Base-by-base conservation (phyloP, 2,113 vertebrate species). In the Caracal caracal region DNA sequence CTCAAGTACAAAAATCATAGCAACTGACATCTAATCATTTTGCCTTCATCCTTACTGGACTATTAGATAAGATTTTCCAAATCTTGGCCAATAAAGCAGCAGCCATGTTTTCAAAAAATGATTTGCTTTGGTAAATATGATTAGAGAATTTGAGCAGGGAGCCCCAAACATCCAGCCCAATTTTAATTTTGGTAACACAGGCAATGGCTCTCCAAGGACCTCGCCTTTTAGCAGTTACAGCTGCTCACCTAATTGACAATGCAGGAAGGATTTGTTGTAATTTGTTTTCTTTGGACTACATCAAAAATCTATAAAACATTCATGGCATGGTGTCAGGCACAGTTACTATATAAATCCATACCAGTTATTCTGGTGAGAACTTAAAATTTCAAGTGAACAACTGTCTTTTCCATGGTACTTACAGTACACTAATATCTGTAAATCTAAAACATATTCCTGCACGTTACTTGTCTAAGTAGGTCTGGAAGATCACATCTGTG, bases 281-380 rank as follows among this genome's bases (percentile, higher is more conserved):
- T 96, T 98, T 97, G 87, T 86, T 98, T 96, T 93, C 93, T 96
- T 97, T 98, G 97, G 86, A 79, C 93, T 95, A 82, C 83, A 93
- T 83, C 76, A 96, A 87, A 95, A 97, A 97, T 93, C 96, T 93
- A 71, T 70, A 89, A 97, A 98, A 94, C 89, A 84, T 97, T 95
- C 85, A 94, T 90, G 8, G 6, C 70, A 53, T 24, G 51, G 90
- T 96, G 92, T 94, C 53, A 84, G 56, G 63, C 47, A 47, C 26
- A 61, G 51, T 37, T 91, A 91, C 24, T 33, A 30, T 37, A 80
- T 87, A 92, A 97, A 66, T 86, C 40, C 26, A 20, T 43, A 76
- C 35, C 82, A 94, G 40, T 90, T 92, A 82, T 80, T 85, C 81
- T 43, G 53, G 12, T 30, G 35, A 82, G 83, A 95, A 96, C 3